These are phyloP conservation scores for Thaumatotibia leucotreta DNA, from an alignment of 1,140 invertebrate genomes.

Conservation along the genomic window DNA sequence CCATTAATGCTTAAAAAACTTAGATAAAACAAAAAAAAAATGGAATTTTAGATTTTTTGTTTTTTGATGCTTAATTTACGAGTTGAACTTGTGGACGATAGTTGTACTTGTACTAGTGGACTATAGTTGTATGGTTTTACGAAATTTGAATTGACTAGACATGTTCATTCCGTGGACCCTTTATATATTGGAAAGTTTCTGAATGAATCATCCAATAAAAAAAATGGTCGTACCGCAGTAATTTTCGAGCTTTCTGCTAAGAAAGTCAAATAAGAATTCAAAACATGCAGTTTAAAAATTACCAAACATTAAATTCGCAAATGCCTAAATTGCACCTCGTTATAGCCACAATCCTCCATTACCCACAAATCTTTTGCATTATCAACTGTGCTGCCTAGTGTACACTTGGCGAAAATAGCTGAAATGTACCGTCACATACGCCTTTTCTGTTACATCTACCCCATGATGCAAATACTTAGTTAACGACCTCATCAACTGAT, in stretches of 20 bases:
- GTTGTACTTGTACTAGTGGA: no score
- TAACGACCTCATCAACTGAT: constrained; percentile 4
- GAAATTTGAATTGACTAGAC: no score
- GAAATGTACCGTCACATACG: not conserved
- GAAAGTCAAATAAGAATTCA: not conserved
- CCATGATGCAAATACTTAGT: constrained; percentile 7
- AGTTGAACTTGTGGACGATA: no score
- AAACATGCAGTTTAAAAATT: not conserved
- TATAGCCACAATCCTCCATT: not conserved
- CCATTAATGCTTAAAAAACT: no score
- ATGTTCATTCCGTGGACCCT: no score
- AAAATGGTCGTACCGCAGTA: not conserved
- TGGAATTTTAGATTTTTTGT: no score
- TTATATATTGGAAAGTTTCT: no score
- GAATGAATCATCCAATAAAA: not conserved
- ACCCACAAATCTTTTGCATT: not conserved
- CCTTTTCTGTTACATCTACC: not conserved
- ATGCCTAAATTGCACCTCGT: not conserved
- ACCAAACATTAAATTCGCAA: not conserved
- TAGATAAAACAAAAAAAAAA: no score
- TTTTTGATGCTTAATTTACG: no score
- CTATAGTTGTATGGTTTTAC: no score
- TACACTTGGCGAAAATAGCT: not conserved
- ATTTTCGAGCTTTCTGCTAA: no score
- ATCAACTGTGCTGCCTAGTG: not conserved